These are phyloP conservation scores for Cephalotes varians DNA, from an alignment of 2,888 invertebrate genomes.

Conservation along the genomic window DNA sequence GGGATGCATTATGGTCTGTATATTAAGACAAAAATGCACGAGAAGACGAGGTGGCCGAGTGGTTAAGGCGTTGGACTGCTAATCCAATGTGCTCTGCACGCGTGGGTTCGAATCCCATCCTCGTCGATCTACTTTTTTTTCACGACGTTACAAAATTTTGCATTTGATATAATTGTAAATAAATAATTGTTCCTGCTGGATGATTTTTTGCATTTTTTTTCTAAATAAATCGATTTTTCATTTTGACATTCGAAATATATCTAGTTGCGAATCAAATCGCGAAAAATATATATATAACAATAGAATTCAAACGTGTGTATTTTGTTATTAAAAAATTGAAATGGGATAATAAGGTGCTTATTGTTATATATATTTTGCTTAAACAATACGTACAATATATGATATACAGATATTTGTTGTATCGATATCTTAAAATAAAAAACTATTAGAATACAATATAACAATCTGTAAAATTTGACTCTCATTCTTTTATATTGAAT, in stretches of 20 bases:
- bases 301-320: background rate
- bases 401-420: background rate
- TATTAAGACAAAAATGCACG: constrained; percentile 54
- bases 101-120: constrained; percentile 86
- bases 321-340: background rate
- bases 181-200: background rate
- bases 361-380: background rate
- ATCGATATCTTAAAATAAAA: background rate
- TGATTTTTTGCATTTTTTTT: background rate
- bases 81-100: constrained; percentile 86
- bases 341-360: background rate
- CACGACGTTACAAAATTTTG: background rate
- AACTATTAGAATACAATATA: background rate
- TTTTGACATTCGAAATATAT: background rate
- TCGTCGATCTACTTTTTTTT: constrained; percentile 80
- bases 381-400: too few species aligned
- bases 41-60: constrained; percentile 85
- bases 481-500: background rate
- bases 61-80: constrained; percentile 86
- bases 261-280: background rate
- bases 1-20: constrained; percentile 45
- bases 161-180: background rate
- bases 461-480: background rate
- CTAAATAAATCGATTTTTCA: background rate
- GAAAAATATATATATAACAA: background rate